Evolutionary conservation across 2,113 vertebrate genomes (phyloP), one percentile per base, ranked within the genome.

Genomic region (Mastomys natalensis): DNA sequence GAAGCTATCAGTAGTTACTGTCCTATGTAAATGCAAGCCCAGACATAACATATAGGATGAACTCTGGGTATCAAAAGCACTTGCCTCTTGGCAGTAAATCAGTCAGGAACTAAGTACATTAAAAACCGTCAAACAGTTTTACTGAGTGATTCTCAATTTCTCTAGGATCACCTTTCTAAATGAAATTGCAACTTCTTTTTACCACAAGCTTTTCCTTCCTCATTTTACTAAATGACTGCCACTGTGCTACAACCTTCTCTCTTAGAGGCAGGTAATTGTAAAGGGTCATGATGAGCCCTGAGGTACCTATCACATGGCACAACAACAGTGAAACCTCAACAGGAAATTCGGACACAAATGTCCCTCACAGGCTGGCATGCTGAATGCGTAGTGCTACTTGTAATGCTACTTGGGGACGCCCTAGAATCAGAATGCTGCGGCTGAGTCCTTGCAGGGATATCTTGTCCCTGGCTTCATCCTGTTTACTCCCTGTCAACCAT

Each of bases 161-260:
- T 82, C 34, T 64, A 37, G 22, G 19, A 60, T 66, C 34, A 34
- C 43, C 85, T 82, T 84, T 60, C 16, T 26, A 88, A 90, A 60
- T 89, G 77, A 86, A 93, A 97, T 43, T 58, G 15, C 70, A 82
- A 53, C 51, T 62, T 76, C 66, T 51, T 95, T 58, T 62, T 62
- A 53, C n/a, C 70, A 86, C 1, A 90, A 58, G 73, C 40, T 37
- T 85, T 81, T 76, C 31, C 29, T 60, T 72, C 84, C 93, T 89
- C 45, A 26, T 87, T 87, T 89, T 72, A 43, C 43, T 53, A 64
- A 60, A 34, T 77, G 40, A 84, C 4, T 58, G 68, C 29, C 37
- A 40, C 22, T 90, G 48, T 87, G 55, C 24, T n/a, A 37, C 40
- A 84, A 81, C 29, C 68, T 0, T 16, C 34, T 81, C 19, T 45